Percentiles rank a stretch among this genome's conserved stretches.
phyloP scores from a whole-genome alignment of 2,888 invertebrate genomes.

The Psylliodes chrysocephalus region DNA sequence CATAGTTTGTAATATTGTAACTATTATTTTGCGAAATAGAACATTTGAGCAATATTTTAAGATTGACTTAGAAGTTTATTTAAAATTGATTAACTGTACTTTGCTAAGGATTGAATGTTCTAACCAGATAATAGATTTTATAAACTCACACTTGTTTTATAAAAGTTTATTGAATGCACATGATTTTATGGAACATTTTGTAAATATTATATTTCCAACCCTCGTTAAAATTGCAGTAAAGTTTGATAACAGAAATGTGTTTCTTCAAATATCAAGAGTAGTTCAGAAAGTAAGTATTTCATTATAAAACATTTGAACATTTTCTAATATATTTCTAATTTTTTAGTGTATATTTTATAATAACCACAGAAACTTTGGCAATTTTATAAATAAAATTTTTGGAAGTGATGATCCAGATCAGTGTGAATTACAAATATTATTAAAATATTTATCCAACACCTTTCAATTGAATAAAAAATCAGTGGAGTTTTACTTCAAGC shows the following conservation, averaged over 20 bases:
- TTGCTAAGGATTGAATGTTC: conserved; percentile 34
- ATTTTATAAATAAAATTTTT: conserved; percentile 46
- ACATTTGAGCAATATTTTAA: conserved; percentile 55
- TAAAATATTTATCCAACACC: conserved; percentile 45
- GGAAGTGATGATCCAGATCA: conserved; percentile 37
- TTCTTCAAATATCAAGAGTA: conserved; percentile 44
- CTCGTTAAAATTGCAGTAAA: conserved; percentile 42
- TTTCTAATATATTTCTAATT: conserved; percentile 13
- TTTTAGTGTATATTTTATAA: conserved; percentile 53
- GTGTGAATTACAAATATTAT: conserved; percentile 43
- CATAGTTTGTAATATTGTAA: conserved; percentile 12
- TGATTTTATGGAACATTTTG: conserved; percentile 34
- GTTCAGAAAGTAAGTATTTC: conserved; percentile 50
- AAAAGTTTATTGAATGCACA: conserved; percentile 35
- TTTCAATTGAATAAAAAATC: conserved; percentile 33
- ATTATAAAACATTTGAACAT: neutral
- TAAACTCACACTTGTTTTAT: conserved; percentile 41
- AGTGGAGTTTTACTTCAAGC: conserved; percentile 47
- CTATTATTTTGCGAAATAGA: conserved; percentile 42
- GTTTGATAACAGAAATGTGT: conserved; percentile 43
- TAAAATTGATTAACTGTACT: conserved; percentile 45
- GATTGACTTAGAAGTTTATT: conserved; percentile 50
- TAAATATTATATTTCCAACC: conserved; percentile 40
- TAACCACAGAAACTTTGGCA: conserved; percentile 46
- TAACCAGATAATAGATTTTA: conserved; percentile 26